Conservation (phyloP, 2,797 vertebrate species). For the Pangasius larnaudii region DNA sequence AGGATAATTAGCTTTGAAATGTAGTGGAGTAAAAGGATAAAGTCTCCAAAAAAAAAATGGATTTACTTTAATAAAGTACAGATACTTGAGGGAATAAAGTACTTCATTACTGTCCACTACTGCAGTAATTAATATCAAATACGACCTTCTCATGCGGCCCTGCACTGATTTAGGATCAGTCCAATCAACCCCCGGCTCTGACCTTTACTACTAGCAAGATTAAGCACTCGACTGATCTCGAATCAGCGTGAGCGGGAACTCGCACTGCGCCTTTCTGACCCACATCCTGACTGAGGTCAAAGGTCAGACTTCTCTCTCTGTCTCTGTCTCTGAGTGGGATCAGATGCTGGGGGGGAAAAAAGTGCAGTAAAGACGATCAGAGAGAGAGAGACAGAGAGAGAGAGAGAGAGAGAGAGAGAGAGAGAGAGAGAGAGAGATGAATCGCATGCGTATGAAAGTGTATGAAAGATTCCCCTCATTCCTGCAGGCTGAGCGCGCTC, state of each 20-base stretch:
- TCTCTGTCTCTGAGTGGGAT: neutral
- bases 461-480: conserved; percentile 85
- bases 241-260: neutral
- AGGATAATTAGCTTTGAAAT: neutral
- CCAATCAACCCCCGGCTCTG: neutral
- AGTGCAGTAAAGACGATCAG: conserved; percentile 59
- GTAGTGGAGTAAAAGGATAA: neutral
- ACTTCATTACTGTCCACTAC: neutral
- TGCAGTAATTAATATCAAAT: neutral
- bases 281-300: conserved; percentile 1
- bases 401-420: neutral
- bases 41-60: neutral
- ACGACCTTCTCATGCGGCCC: neutral
- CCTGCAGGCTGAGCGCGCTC: conserved; percentile 69
- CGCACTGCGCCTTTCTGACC: neutral
- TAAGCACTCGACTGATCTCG: neutral
- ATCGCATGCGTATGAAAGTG: conserved; percentile 67
- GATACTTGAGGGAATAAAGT: neutral
- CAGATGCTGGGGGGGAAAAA: conserved; percentile 43
- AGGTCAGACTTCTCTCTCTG: conserved; percentile 7
- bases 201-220: neutral
- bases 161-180: neutral
- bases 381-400: conserved; percentile 21
- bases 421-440: conserved; percentile 23
- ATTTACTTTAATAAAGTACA: neutral